Percentiles rank a stretch among this genome's conserved stretches.
Evolutionary conservation across 2,797 vertebrate genomes (phyloP).

Genomic region (Artibeus jamaicensis): DNA sequence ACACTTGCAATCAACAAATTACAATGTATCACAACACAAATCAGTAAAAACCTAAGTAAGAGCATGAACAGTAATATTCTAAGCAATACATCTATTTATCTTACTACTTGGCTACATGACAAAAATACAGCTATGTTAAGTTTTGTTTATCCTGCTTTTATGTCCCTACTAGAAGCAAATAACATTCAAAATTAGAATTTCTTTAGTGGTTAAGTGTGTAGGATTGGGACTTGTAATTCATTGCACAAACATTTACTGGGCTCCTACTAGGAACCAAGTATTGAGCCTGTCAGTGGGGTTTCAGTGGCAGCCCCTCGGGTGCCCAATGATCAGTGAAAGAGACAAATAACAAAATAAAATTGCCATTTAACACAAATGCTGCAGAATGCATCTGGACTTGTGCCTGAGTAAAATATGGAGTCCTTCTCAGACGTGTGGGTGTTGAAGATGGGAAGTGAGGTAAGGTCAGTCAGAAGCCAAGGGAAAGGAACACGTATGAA

Average conservation of each 20-base stretch:
- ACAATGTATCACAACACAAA: neutral
- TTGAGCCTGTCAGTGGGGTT: neutral
- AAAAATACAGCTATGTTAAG: neutral
- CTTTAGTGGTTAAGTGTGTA: neutral
- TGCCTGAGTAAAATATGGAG: neutral
- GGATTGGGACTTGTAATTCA: neutral
- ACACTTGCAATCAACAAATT: neutral
- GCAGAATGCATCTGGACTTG: neutral
- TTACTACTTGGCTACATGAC: neutral
- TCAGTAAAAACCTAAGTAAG: neutral
- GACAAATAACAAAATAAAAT: neutral
- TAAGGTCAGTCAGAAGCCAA: neutral
- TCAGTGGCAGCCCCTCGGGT: neutral
- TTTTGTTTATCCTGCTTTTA: conserved; percentile 16
- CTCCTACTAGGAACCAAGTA: neutral
- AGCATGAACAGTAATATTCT: neutral
- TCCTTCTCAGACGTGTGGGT: neutral
- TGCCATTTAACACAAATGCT: neutral
- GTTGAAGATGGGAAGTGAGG: neutral
- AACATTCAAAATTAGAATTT: neutral
- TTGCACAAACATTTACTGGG: neutral
- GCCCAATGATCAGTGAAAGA: neutral
- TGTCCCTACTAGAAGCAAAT: conserved; percentile 20
- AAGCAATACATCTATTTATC: neutral
- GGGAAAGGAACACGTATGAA: neutral